Evolutionary conservation across 2,888 invertebrate species (phyloP), one percentile per base, ranked within the genome.

Genomic region (Caenorhabditis sinica): DNA sequence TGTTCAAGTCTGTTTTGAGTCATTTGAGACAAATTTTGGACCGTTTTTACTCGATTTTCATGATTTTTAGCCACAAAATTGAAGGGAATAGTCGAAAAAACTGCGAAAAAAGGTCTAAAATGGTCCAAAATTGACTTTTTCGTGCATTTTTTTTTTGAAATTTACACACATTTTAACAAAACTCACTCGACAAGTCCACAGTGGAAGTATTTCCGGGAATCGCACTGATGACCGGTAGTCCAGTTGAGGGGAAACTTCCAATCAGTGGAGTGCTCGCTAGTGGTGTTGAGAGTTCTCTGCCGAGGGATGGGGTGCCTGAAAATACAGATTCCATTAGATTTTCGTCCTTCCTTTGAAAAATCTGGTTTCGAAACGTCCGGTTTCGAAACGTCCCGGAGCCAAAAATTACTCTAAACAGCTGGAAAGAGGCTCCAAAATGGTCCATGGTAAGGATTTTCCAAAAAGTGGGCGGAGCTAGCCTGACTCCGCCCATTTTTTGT

Each of bases 241-340:
- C 66, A 8, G 71, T 43, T 15, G 82, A 53, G 6, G 82, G 75
- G 25, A 84, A 84, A 2, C 79, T 73, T 11, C 82, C 77, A 15
- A 85, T 66, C 5, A 87, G 56, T 8, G 85, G 82, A 36, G 79
- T 82, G 13, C 68, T 51, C 20, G 53, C 80, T 5, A 85, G 45
- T 4, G 85, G 85, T 4, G 85, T 85, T 15, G 82, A 72, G 13
- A 81, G 77, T 51, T 86, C 83, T 20, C 83, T 58, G 9, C 86
- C 86, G 0, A 86, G 58, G 0, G 86, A 84, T 33, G 82, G 83
- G 9, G 86, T 86, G 60, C 83, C 86, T 83, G 63, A 28, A 81
- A 66, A 53, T 2, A 65, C 56, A n/a, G 33, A 20, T 51, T 51
- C 17, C 33, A 5, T 49, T 49, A 28, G 2, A 25, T 20, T n/a